Evolutionary conservation across 1,140 invertebrate species (phyloP).

Genomic region (Plutomurus gul): DNA sequence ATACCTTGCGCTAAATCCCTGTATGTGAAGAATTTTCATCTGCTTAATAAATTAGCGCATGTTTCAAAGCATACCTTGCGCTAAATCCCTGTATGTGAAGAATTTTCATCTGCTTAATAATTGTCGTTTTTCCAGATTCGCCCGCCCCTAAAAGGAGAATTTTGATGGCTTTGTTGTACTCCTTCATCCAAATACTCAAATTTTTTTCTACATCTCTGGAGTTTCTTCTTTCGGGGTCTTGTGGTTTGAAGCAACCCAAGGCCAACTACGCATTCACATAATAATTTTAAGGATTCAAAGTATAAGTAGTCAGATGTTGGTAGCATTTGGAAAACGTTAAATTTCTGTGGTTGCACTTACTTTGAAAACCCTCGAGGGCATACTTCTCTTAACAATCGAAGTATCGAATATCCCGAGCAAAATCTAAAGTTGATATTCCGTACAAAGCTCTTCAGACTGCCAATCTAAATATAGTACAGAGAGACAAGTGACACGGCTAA

Average conservation of each 20-base stretch:
- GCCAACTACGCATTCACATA: constrained; percentile 19
- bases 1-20: not conserved
- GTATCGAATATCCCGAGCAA: not conserved
- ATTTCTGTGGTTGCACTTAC: not conserved
- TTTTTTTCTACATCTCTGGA: constrained; percentile 57
- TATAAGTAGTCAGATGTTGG: too few species aligned
- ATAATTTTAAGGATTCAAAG: not conserved
- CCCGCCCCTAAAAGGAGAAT: constrained; percentile 67
- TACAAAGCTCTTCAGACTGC: too few species aligned
- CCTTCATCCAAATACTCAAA: constrained; percentile 57
- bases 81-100: constrained; percentile 73
- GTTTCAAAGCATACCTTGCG: constrained; percentile 63
- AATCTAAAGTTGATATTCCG: too few species aligned
- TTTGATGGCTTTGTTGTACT: constrained; percentile 64
- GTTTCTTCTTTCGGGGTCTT: constrained; percentile 46
- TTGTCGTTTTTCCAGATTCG: constrained; percentile 76
- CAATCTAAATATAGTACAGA: too few species aligned
- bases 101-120: constrained; percentile 83
- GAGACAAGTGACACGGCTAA: too few species aligned
- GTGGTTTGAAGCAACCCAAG: constrained; percentile 49
- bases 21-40: not conserved
- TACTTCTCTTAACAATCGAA: not conserved
- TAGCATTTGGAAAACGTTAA: too few species aligned
- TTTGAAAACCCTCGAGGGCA: constrained; percentile 30
- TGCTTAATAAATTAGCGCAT: too few species aligned